These are phyloP conservation scores for Leucophenga varia DNA, from an alignment of 1,140 invertebrate genomes.

Conservation along the genomic window DNA sequence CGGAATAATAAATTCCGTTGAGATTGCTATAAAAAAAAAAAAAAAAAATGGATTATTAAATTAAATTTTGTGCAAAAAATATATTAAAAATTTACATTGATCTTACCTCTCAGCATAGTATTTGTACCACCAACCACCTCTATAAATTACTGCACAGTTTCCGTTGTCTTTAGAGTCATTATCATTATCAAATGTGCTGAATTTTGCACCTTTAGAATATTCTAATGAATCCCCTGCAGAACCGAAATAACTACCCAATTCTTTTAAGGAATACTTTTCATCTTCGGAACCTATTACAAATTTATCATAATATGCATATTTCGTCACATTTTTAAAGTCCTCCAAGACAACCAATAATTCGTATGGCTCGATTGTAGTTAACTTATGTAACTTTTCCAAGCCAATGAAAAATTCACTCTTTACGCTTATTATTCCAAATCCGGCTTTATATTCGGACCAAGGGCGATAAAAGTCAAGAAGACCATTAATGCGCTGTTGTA, in stretches of 20 bases:
- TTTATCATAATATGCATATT: slow-evolving; percentile 62
- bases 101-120: slow-evolving; percentile 4
- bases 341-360: slow-evolving; percentile 49
- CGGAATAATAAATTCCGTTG: slow-evolving; percentile 1
- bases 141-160: slow-evolving; percentile 65
- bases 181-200: slow-evolving; percentile 69
- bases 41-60: neutral
- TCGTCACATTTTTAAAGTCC: slow-evolving; percentile 60
- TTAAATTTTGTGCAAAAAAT: neutral
- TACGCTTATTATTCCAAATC: slow-evolving; percentile 63
- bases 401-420: slow-evolving; percentile 64
- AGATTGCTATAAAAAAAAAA: slow-evolving; percentile 4
- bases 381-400: slow-evolving; percentile 59
- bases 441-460: slow-evolving; percentile 64
- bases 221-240: slow-evolving; percentile 66
- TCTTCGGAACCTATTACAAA: slow-evolving; percentile 65
- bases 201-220: slow-evolving; percentile 67
- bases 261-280: slow-evolving; percentile 64
- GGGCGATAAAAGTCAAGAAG: slow-evolving; percentile 62
- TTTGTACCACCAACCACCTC: slow-evolving; percentile 57
- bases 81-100: neutral
- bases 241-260: slow-evolving; percentile 65
- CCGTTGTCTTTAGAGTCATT: slow-evolving; percentile 65
- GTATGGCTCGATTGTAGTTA: slow-evolving; percentile 51
- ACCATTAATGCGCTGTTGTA: slow-evolving; percentile 58